These are phyloP conservation scores for Graphium colonna DNA, from an alignment of 2,888 invertebrate genomes.

Conservation along the genomic window DNA sequence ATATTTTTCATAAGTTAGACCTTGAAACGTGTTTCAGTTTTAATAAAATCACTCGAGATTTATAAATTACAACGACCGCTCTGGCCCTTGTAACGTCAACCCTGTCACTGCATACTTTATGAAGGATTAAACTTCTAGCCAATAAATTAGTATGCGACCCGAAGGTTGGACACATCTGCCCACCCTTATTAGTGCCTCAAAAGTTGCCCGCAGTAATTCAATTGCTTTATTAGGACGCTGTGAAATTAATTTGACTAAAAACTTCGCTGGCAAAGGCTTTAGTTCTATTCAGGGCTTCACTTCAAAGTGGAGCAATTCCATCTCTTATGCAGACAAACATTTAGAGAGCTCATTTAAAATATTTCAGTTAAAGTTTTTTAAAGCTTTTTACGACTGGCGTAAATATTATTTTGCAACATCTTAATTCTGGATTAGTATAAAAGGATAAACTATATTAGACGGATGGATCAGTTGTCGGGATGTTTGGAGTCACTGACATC, in stretches of 20 bases:
- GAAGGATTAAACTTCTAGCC: slow-evolving; percentile 26
- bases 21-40: slow-evolving; percentile 40
- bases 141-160: slow-evolving; percentile 38
- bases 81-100: slow-evolving; percentile 18
- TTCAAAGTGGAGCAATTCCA: not conserved
- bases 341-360: no score
- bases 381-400: no score
- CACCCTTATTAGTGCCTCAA: slow-evolving; percentile 28
- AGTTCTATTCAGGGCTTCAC: not conserved
- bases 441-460: no score
- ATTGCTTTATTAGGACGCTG: slow-evolving; percentile 24
- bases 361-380: no score
- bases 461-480: no score
- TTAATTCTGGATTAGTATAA: no score
- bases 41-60: slow-evolving; percentile 15
- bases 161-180: slow-evolving; percentile 35
- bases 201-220: slow-evolving; percentile 25
- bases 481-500: no score
- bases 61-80: slow-evolving; percentile 16
- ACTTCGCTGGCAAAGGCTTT: slow-evolving; percentile 10
- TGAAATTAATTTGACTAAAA: slow-evolving; percentile 20
- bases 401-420: no score
- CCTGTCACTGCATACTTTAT: slow-evolving; percentile 23
- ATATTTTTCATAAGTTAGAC: no score
- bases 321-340: no score